Conservation (phyloP, 2,113 vertebrate genomes). For the Ailuropoda melanoleuca region DNA sequence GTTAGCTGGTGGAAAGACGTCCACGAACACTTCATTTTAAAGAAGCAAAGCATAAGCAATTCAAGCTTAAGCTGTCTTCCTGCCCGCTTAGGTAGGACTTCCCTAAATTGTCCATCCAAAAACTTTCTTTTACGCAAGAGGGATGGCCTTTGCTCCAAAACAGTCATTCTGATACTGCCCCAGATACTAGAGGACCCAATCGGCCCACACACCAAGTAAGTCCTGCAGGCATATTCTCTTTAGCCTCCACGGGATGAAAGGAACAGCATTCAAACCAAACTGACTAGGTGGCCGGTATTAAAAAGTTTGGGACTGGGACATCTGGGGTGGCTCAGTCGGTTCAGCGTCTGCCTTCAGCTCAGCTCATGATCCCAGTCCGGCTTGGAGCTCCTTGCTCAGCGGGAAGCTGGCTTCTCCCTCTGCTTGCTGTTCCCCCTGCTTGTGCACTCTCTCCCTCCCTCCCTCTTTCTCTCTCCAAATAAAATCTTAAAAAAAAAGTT, state of each 20-base stretch:
- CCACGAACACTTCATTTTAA: not conserved
- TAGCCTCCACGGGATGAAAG: not conserved
- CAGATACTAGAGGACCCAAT: not conserved
- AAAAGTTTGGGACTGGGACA: not conserved
- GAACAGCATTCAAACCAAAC: not conserved
- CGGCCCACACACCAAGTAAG: not conserved
- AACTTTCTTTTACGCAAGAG: not conserved
- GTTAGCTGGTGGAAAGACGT: not conserved
- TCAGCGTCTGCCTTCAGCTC: not conserved
- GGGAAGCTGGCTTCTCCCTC: not conserved
- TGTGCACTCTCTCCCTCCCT: not conserved
- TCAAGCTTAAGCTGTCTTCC: not conserved
- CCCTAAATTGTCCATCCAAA: not conserved
- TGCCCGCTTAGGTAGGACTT: not conserved
- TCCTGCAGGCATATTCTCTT: not conserved
- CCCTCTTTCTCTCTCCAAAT: not conserved
- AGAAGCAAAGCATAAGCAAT: not conserved
- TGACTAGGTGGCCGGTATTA: not conserved
- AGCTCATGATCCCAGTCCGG: not conserved
- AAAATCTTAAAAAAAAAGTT: not conserved
- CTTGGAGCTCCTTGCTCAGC: too few species aligned
- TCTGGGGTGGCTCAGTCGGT: not conserved
- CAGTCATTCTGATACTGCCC: not conserved
- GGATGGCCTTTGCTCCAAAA: not conserved
- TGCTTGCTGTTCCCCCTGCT: not conserved